A percentile compares a stretch with the other conserved stretches of the same genome.
Evolutionary conservation across 2,113 vertebrate species (phyloP).

Genomic region (Heterotilapia buettikoferi): DNA sequence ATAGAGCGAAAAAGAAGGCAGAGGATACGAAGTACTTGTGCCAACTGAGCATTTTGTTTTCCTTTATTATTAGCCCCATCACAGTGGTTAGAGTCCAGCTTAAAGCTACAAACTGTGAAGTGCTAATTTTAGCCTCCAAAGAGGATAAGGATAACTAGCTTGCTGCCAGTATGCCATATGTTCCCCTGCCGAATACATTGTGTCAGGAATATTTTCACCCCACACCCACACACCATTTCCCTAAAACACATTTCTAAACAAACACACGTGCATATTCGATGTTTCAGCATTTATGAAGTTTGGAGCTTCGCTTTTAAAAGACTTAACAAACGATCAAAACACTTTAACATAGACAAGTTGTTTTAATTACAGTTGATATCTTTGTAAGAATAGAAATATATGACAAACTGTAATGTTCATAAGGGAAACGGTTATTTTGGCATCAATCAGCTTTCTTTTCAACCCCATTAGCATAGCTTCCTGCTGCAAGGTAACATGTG

Average conservation of each 20-base stretch:
- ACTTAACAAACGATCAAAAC: background rate
- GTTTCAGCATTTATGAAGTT: background rate
- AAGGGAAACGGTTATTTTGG: background rate
- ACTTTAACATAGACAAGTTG: background rate
- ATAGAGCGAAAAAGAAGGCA: background rate
- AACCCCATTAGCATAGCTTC: constrained; percentile 9
- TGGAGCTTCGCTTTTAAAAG: background rate
- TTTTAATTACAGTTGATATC: background rate
- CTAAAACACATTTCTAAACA: background rate
- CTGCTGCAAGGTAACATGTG: constrained; percentile 68
- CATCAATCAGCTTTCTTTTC: background rate
- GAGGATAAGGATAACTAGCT: constrained; percentile 98
- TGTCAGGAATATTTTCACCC: constrained; percentile 82
- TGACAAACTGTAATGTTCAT: background rate
- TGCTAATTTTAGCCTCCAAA: constrained; percentile 99
- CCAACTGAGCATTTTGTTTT: constrained; percentile 18
- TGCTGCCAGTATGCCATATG: constrained; percentile 93
- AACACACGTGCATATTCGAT: background rate
- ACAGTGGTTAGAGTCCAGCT: constrained; percentile 75
- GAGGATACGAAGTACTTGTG: background rate
- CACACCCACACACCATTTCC: constrained; percentile 70
- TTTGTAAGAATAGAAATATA: background rate
- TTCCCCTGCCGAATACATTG: constrained; percentile 85
- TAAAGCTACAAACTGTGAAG: constrained; percentile 81
- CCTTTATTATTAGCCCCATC: constrained; percentile 73